Evolutionary conservation across 2,113 vertebrate species (phyloP), one percentile per base, ranked within the genome.

Genomic region (Tichodroma muraria): DNA sequence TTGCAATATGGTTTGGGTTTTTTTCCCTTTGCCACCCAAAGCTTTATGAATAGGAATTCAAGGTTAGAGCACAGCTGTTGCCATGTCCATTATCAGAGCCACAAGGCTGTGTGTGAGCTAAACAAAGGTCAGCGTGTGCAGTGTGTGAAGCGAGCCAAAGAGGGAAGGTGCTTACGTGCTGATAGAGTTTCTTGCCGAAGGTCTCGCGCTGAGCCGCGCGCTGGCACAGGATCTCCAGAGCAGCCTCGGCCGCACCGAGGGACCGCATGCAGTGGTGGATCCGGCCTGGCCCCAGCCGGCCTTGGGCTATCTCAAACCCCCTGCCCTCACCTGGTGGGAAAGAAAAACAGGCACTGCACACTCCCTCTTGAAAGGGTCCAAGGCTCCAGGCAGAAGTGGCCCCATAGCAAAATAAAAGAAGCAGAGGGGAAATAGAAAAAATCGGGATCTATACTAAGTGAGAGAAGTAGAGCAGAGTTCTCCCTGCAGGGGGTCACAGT

Each of bases 211-310:
- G 95, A 2, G 96, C 92, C 1, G 98, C 98, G 0, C 98, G 97
- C 47, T 97, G 97, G 88, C 99, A 99, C 96, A 99, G 93, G 47
- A 99, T 96, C 96, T 98, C 97, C 42, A 99, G 73, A 0, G 98
- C 98, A 0, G 95, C 44, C 87, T 99, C 99, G 1, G 99, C 98
- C 4, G 97, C 23, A 0, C 99, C 99, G 0, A 99, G 96, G 1
- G 97, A 96, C 65, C 99, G 97, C 99, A 99, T 99, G 52, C 99
- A 99, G 97, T 99, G 99, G 85, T 99, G 99, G 91, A 99, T 98
- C 27, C 98, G 97, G 80, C 99, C 99, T 0, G 99, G 98, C 9
- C 99, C 99, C 5, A 99, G 98, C 7, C 98, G 98, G 23, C 98
- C 98, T 88, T 99, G 99, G 18, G 99, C 98, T 1, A 99, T 99